These are phyloP conservation scores for Belonocnema kinseyi DNA, from an alignment of 1,140 invertebrate species.

Conservation along the genomic window DNA sequence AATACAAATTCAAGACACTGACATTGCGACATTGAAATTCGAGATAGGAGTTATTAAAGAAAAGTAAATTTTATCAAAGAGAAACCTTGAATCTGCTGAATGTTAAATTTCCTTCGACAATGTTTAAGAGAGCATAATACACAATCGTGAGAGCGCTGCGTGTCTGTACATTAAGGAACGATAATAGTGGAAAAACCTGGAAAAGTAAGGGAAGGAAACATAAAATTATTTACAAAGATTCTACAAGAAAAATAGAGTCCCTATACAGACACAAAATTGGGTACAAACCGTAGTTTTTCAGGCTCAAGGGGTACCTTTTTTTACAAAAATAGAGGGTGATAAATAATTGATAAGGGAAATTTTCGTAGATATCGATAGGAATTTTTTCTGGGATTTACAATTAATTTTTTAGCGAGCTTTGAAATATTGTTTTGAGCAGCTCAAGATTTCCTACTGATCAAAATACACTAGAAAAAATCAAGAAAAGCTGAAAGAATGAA, in stretches of 20 bases:
- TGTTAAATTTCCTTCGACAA: constrained; percentile 62
- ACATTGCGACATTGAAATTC: not conserved
- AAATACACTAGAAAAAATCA: no score
- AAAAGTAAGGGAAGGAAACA: not conserved
- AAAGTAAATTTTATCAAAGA: constrained; percentile 38
- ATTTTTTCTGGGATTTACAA: no score
- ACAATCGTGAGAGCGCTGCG: constrained; percentile 65
- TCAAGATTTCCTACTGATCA: no score
- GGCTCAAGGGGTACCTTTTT: no score
- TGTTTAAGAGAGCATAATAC: constrained; percentile 65
- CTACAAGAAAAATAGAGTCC: not conserved
- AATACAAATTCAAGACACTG: not conserved
- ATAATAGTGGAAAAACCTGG: constrained; percentile 73
- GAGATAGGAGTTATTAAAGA: not conserved
- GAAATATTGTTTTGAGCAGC: no score
- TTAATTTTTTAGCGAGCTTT: no score
- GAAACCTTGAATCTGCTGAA: constrained; percentile 71
- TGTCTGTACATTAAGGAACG: constrained; percentile 68
- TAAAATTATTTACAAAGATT: not conserved
- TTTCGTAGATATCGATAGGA: no score
- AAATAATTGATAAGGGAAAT: no score
- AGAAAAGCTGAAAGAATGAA: no score
- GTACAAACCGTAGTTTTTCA: no score
- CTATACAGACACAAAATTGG: no score
- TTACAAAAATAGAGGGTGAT: no score